Evolutionary conservation across 2,797 vertebrate species (phyloP).

Genomic region (Chelidonichthys spinosus): DNA sequence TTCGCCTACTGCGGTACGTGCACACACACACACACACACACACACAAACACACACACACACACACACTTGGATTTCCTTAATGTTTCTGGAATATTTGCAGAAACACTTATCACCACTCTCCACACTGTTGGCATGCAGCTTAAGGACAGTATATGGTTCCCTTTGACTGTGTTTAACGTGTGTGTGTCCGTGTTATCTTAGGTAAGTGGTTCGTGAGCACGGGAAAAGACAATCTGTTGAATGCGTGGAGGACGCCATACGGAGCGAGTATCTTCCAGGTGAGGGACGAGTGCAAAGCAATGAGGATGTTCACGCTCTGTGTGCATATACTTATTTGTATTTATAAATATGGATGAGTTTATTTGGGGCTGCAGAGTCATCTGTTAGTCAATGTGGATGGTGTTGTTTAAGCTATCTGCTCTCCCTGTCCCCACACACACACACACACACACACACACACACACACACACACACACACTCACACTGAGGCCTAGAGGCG

Average conservation of each 20-base stretch:
- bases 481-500: constrained; percentile 18
- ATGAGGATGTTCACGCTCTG: constrained; percentile 11
- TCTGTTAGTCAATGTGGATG: constrained; percentile 24
- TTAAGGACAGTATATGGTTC: not conserved
- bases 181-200: constrained; percentile 22
- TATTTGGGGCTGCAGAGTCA: constrained; percentile 26
- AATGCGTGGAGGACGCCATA: constrained; percentile 95
- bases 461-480: constrained; percentile 9
- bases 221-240: constrained; percentile 95
- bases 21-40: not conserved
- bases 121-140: not conserved
- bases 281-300: constrained; percentile 58
- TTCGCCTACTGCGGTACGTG: constrained; percentile 81
- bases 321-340: not conserved
- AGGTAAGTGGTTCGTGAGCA: constrained; percentile 98
- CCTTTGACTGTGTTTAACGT: constrained; percentile 11
- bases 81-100: constrained; percentile 11
- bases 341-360: not conserved
- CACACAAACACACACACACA: not conserved
- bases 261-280: constrained; percentile 96
- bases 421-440: not conserved
- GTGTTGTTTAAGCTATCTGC: constrained; percentile 28
- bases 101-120: not conserved
- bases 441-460: not conserved
- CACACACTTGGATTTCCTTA: not conserved